Evolutionary conservation across 2,888 invertebrate genomes (phyloP).

Genomic region (Bombylius discolor): DNA sequence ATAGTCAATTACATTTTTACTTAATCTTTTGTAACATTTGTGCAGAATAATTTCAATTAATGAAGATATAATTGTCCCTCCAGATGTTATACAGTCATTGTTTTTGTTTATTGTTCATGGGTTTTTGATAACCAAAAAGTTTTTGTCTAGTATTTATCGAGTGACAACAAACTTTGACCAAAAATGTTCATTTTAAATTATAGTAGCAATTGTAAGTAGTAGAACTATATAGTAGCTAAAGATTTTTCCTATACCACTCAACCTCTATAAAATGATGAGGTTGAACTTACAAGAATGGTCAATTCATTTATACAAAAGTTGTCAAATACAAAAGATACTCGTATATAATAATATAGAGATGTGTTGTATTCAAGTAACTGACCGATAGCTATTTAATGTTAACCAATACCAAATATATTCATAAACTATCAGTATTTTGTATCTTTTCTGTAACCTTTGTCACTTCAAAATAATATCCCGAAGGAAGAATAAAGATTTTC

Average conservation of each 20-base stretch:
- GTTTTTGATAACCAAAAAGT: slow-evolving; percentile 6
- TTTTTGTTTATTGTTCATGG: slow-evolving; percentile 2
- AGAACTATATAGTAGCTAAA: too few species aligned
- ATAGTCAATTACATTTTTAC: too few species aligned
- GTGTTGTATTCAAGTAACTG: not conserved
- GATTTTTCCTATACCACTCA: too few species aligned
- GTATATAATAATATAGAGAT: not conserved
- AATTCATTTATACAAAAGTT: slow-evolving; percentile 6
- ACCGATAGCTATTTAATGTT: slow-evolving; percentile 3
- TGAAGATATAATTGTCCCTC: not conserved
- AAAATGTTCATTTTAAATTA: not conserved
- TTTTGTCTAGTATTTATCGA: slow-evolving; percentile 7
- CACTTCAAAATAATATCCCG: too few species aligned
- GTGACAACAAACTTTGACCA: slow-evolving; percentile 6
- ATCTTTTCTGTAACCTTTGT: too few species aligned
- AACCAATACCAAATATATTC: too few species aligned
- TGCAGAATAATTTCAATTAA: not conserved
- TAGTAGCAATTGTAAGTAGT: not conserved
- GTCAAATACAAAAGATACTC: slow-evolving; percentile 7
- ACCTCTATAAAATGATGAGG: not conserved
- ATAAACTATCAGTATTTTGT: too few species aligned
- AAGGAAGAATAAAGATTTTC: too few species aligned
- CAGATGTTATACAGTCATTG: not conserved
- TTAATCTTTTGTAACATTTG: too few species aligned
- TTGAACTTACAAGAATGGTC: not conserved